These are phyloP conservation scores for Hoplodrina ambigua DNA, from an alignment of 2,888 invertebrate species.

Conservation along the genomic window DNA sequence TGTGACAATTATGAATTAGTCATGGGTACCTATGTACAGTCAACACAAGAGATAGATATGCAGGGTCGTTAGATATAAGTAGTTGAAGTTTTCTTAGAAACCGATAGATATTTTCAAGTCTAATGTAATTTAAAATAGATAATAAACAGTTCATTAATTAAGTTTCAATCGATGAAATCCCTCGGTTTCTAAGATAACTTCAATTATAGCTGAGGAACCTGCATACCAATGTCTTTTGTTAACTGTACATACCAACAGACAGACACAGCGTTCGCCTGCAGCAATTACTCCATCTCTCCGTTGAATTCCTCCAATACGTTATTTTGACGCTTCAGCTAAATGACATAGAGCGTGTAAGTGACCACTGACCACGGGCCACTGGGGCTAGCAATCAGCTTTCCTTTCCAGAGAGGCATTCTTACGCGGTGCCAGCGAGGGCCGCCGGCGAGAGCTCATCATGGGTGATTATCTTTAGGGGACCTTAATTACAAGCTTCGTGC, in stretches of 20 bases:
- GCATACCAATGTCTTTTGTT: too few species aligned
- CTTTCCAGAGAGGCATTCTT: slow-evolving; percentile 55
- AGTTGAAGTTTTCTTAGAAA: too few species aligned
- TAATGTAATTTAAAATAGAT: too few species aligned
- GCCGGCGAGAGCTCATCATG: slow-evolving; percentile 66
- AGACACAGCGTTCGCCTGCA: slow-evolving; percentile 27
- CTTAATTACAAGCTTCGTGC: slow-evolving; percentile 71
- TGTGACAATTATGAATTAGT: slow-evolving; percentile 56
- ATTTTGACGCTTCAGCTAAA: slow-evolving; percentile 50
- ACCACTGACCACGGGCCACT: slow-evolving; percentile 64
- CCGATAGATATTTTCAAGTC: too few species aligned
- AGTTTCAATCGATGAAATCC: too few species aligned
- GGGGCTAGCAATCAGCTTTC: slow-evolving; percentile 64
- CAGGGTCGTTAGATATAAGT: too few species aligned
- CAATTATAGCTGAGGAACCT: too few species aligned
- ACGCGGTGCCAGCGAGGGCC: slow-evolving; percentile 51
- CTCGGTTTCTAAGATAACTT: too few species aligned
- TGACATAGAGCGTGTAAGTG: slow-evolving; percentile 49
- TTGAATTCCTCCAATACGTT: slow-evolving; percentile 27
- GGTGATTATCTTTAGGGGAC: slow-evolving; percentile 71
- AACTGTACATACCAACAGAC: slow-evolving; percentile 2
- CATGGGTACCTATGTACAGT: slow-evolving; percentile 21
- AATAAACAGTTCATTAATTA: too few species aligned
- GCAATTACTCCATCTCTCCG: slow-evolving; percentile 46
- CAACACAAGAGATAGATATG: too few species aligned